Conservation (phyloP, 2,113 vertebrate species). For the Limnothrissa miodon region DNA sequence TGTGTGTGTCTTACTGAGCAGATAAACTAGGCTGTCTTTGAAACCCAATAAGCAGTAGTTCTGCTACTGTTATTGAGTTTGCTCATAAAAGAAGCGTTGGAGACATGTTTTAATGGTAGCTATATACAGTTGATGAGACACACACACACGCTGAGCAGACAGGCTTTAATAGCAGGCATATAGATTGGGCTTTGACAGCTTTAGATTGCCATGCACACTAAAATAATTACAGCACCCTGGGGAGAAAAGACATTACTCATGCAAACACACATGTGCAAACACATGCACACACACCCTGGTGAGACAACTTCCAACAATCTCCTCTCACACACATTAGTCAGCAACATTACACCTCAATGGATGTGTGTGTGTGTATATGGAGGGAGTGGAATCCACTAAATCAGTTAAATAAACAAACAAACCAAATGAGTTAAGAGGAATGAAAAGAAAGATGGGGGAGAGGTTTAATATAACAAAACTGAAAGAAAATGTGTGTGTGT, state of each 20-base stretch:
- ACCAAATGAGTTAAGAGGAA: too few relatives aligned
- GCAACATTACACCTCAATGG: constrained; percentile 44
- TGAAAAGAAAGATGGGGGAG: too few relatives aligned
- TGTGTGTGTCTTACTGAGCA: constrained; percentile 2
- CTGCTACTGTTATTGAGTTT: constrained; percentile 45
- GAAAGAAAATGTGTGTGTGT: too few relatives aligned
- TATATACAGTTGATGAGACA: constrained; percentile 61
- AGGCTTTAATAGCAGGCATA: constrained; percentile 59
- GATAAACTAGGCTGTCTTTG: constrained; percentile 37
- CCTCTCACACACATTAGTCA: constrained; percentile 48
- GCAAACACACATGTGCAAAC: too few relatives aligned
- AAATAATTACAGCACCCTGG: constrained; percentile 56
- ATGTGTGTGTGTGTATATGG: constrained; percentile 37
- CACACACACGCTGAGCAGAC: constrained; percentile 25
- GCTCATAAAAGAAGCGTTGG: constrained; percentile 50
- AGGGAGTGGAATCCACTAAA: too few relatives aligned
- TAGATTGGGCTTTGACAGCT: constrained; percentile 57
- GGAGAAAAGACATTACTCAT: constrained; percentile 25
- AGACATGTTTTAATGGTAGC: constrained; percentile 57
- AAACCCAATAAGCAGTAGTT: constrained; percentile 34
- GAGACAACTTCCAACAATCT: not conserved
- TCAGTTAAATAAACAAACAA: too few relatives aligned
- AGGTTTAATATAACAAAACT: too few relatives aligned
- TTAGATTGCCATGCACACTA: constrained; percentile 53
- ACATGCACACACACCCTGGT: too few relatives aligned